phyloP scores from a whole-genome alignment of 2,797 vertebrate species.

The Intellagama lesueurii region DNA sequence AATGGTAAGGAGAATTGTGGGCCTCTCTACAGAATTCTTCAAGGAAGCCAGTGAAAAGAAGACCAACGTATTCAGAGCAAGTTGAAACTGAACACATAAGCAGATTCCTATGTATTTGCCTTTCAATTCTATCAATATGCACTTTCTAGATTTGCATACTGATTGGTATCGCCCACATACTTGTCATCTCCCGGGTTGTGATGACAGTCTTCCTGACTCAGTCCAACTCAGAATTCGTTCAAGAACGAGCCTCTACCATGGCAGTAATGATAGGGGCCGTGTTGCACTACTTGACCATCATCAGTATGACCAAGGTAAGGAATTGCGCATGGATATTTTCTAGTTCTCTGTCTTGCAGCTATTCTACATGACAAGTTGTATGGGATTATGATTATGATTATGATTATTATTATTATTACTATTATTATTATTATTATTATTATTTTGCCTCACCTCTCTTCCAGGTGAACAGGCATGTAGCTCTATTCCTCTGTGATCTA shows the following conservation, averaged over 20 bases:
- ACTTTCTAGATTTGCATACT: constrained; percentile 84
- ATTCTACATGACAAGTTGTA: neutral
- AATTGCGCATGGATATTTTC: accelerated
- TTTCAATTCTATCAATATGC: neutral
- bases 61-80: neutral
- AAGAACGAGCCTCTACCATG: constrained; percentile 78
- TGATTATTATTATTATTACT: neutral
- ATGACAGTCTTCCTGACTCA: constrained; percentile 79
- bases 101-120: neutral
- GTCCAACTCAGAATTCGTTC: constrained; percentile 74
- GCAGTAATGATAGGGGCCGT: constrained; percentile 87
- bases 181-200: constrained; percentile 91
- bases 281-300: constrained; percentile 90
- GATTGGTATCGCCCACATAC: constrained; percentile 86
- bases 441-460: constrained; percentile 22
- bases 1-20: neutral
- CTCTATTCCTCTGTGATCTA: constrained; percentile 87
- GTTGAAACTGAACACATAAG: too few relatives aligned
- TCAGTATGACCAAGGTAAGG: constrained; percentile 90
- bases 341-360: neutral
- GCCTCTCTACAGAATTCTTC: neutral
- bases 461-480: constrained; percentile 88
- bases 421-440: neutral
- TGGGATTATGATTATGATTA: neutral
- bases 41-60: neutral